Conservation (phyloP, 2,113 vertebrate genomes). For the Neoarius graeffei region DNA sequence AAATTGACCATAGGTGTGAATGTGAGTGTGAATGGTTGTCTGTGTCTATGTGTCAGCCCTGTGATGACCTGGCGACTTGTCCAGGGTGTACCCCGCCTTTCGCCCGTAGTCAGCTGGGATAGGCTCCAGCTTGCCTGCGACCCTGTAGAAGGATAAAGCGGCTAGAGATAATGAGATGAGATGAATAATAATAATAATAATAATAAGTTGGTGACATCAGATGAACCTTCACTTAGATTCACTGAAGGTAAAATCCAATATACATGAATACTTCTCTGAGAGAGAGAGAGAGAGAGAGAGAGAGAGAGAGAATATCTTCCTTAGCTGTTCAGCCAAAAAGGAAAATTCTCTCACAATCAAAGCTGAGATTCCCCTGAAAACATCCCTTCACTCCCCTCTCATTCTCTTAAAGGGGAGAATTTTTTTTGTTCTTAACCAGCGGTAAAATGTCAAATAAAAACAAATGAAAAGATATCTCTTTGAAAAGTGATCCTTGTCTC, state of each 20-base stretch:
- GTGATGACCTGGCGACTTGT: no score
- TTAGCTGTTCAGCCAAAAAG: slow-evolving; percentile 52
- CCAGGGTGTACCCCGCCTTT: no score
- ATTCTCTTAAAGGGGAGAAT: slow-evolving; percentile 29
- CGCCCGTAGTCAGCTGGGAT: no score
- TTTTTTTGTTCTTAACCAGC: slow-evolving; percentile 57
- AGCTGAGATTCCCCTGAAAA: slow-evolving; percentile 63
- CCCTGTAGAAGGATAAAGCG: no score
- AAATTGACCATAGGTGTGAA: no score
- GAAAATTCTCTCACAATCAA: slow-evolving; percentile 50
- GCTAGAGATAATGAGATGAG: no score
- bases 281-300: slow-evolving; percentile 54
- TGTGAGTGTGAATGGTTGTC: no score
- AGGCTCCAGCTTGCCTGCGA: no score
- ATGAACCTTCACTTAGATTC: slow-evolving; percentile 62
- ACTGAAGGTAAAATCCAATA: slow-evolving; percentile 52
- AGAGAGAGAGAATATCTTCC: slow-evolving; percentile 65
- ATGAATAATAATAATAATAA: slow-evolving; percentile 44
- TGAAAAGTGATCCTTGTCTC: slow-evolving; percentile 70
- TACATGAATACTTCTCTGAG: slow-evolving; percentile 38
- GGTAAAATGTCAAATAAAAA: slow-evolving; percentile 67
- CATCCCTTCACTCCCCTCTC: slow-evolving; percentile 57
- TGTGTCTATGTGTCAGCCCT: no score
- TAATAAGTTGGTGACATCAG: slow-evolving; percentile 49
- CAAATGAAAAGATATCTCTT: slow-evolving; percentile 71